Base-by-base conservation (phyloP, 1,140 invertebrate species). In the Meloidogyne floridensis region DNA sequence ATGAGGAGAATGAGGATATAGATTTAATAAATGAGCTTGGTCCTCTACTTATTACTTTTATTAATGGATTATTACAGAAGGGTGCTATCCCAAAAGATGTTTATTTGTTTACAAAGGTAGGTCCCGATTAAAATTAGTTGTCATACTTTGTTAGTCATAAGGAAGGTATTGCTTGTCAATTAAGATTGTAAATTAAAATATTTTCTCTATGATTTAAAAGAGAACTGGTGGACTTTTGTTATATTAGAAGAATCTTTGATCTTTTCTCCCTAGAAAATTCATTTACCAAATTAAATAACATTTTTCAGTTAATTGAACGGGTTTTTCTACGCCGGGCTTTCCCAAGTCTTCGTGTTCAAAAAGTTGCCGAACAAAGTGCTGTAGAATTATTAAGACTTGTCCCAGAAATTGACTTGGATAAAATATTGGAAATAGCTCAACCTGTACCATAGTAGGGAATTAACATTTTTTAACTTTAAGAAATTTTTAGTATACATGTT, bases 11-110 rank as follows among this genome's bases (percentile, higher is more conserved):
- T 42, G 15, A 73, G 0, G 15, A 53, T 75, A 10, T 65, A 69
- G 53, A 59, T 69, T 51, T 56, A 18, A 18, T 65, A 54, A 81
- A 86, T 43, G 85, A 84, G 13, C 71, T 86, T 7, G 65, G 73
- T 2, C 72, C 74, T 65, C 43, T 86, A 18, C 76, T 84, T 69
- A 13, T 84, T n/a, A 43, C 84, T 18, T 84, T 84, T 74, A 74
- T 84, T 43, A 79, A 54, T 20, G 72, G 56, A 56, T 75, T 84
- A 42, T 53, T 84, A 13, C 80, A 86, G 43, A 84, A 86, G n/a
- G 73, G 51, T 0, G 72, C 84, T 47, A 83, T 84, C 9, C 71
- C 76, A 15, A 32, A 72, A 42, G 84, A 84, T 75, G 11, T 51
- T 43, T 75, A 85, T 42, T 42, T 75, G n/a, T 75, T 82, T 75